Evolutionary conservation across 2,797 vertebrate genomes (phyloP).

Genomic region (Notolabrus celidotus): DNA sequence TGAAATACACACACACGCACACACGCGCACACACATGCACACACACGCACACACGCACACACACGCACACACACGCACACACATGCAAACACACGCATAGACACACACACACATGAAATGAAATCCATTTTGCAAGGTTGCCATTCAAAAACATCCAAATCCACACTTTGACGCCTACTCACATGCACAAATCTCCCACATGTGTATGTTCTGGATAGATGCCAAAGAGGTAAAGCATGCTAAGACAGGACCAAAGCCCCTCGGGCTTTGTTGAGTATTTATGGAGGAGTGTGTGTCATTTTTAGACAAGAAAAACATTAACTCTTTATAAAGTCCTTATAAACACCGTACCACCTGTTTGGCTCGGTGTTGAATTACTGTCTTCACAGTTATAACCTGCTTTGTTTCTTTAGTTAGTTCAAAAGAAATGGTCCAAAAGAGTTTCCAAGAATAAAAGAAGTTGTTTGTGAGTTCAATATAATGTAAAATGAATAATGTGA

Average conservation of each 20-base stretch:
- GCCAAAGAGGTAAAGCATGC: slow-evolving; percentile 60
- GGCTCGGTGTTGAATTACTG: slow-evolving; percentile 1
- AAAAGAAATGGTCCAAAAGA: background rate
- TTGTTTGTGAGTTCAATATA: background rate
- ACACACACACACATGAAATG: slow-evolving; percentile 10
- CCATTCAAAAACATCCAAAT: slow-evolving; percentile 38
- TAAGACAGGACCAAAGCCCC: slow-evolving; percentile 63
- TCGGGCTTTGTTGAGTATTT: slow-evolving; percentile 53
- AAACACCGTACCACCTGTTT: slow-evolving; percentile 30
- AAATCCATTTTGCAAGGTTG: slow-evolving; percentile 39
- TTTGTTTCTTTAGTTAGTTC: background rate
- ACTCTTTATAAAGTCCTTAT: slow-evolving; percentile 41
- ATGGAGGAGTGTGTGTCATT: slow-evolving; percentile 40
- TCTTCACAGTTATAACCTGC: background rate
- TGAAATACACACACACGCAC: background rate
- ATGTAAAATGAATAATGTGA: background rate
- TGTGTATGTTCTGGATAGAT: slow-evolving; percentile 40
- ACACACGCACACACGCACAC: slow-evolving; percentile 11
- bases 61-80: slow-evolving; percentile 9
- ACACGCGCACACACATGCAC: too few species aligned
- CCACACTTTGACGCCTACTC: slow-evolving; percentile 2
- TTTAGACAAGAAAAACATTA: slow-evolving; percentile 70
- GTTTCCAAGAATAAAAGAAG: background rate
- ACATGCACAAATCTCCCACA: slow-evolving; percentile 32
- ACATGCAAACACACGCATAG: too few species aligned